Conservation (phyloP, 2,113 vertebrate genomes). For the Hemiprocne comata region DNA sequence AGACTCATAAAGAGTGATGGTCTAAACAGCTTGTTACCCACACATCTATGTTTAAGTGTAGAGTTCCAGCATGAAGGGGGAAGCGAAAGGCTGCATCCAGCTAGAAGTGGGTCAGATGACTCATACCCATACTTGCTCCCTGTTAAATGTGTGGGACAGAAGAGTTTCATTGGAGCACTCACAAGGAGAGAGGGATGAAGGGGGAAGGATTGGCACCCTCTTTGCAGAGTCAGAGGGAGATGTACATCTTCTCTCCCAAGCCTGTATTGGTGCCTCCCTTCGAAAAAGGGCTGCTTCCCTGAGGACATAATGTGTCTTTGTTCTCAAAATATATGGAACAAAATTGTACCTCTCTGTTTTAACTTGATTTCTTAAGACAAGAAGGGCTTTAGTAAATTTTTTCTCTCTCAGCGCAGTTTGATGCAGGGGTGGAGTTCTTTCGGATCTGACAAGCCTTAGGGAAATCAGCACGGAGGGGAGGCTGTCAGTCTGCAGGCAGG, state of each 20-base stretch:
- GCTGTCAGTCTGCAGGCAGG: not conserved
- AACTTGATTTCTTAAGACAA: not conserved
- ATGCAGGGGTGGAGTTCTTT: fast-evolving
- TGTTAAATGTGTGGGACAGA: not conserved
- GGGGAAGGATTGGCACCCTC: not conserved
- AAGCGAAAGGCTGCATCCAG: not conserved
- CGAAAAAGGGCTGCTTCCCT: not conserved
- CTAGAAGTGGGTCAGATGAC: slow-evolving; percentile 55
- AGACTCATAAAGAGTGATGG: not conserved
- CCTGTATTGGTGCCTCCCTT: not conserved
- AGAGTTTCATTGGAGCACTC: not conserved
- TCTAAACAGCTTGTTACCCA: slow-evolving; percentile 6
- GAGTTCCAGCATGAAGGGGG: not conserved
- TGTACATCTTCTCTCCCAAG: not conserved
- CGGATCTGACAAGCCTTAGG: not conserved
- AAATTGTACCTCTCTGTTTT: not conserved
- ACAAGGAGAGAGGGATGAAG: not conserved
- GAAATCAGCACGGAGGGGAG: not conserved
- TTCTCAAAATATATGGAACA: not conserved
- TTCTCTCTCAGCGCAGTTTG: not conserved
- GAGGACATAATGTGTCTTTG: not conserved
- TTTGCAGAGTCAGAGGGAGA: not conserved
- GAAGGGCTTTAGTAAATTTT: not conserved
- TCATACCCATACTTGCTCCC: not conserved
- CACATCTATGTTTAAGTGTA: not conserved